These are phyloP conservation scores for Stictonetta naevosa DNA, from an alignment of 2,113 vertebrate species.

Conservation along the genomic window DNA sequence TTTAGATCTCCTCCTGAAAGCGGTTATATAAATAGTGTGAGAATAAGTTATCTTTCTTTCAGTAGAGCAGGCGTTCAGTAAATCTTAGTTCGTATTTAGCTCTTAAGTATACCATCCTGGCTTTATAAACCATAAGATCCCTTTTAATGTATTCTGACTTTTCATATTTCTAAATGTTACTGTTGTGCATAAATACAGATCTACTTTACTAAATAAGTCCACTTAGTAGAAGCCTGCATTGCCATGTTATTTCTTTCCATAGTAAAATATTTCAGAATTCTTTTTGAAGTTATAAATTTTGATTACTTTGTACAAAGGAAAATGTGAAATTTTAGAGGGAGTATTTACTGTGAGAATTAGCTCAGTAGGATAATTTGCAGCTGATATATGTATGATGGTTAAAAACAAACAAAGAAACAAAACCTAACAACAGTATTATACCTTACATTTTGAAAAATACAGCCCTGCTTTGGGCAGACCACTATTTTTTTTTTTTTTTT, in stretches of 20 bases:
- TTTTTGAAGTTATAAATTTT: neutral
- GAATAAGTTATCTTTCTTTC: neutral
- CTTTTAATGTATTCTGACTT: neutral
- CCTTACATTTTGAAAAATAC: neutral
- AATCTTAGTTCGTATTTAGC: neutral
- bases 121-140: neutral
- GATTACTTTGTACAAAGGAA: neutral
- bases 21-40: neutral
- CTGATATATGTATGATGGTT: neutral
- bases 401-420: neutral
- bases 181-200: neutral
- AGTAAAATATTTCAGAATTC: neutral
- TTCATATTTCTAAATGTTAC: neutral
- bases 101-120: neutral
- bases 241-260: neutral
- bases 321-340: neutral
- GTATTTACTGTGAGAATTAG: neutral
- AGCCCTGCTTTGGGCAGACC: neutral
- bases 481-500: neutral
- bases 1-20: neutral
- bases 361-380: neutral
- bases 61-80: neutral
- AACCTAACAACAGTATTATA: neutral
- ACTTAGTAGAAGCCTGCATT: neutral
- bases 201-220: neutral